Conservation (phyloP, 2,797 vertebrate species). For the Potorous gilbertii region DNA sequence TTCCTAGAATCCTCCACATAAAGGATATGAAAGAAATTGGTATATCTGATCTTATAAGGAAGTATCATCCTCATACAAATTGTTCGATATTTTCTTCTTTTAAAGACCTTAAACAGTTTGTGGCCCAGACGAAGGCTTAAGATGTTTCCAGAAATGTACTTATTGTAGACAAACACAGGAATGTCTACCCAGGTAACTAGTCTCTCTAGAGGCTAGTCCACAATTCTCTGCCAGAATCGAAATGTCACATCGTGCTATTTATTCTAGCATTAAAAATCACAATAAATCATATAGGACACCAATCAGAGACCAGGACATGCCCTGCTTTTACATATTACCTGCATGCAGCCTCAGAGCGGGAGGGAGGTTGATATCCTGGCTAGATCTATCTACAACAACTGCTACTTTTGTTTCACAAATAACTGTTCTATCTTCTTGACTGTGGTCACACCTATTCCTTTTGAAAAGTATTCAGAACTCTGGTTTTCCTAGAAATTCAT, state of each 20-base stretch:
- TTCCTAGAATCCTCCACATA: background rate
- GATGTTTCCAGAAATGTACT: background rate
- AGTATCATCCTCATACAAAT: background rate
- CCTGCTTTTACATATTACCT: background rate
- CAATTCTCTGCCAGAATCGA: background rate
- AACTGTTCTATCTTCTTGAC: background rate
- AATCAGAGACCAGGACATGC: background rate
- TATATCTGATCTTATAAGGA: background rate
- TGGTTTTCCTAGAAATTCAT: background rate
- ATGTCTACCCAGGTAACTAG: background rate
- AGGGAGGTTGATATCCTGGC: background rate
- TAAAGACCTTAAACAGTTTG: background rate
- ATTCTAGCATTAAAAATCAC: background rate
- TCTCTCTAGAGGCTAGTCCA: background rate
- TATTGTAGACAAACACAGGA: background rate
- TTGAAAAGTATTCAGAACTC: background rate
- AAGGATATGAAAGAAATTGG: background rate
- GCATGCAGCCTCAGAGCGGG: background rate
- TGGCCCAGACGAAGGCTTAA: background rate
- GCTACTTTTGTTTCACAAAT: background rate
- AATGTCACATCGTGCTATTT: background rate
- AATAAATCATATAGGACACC: background rate
- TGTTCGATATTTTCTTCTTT: background rate
- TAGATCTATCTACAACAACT: background rate
- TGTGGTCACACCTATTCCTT: background rate